Evolutionary conservation across 2,888 invertebrate species (phyloP).

Genomic region (Thalpophila matura): DNA sequence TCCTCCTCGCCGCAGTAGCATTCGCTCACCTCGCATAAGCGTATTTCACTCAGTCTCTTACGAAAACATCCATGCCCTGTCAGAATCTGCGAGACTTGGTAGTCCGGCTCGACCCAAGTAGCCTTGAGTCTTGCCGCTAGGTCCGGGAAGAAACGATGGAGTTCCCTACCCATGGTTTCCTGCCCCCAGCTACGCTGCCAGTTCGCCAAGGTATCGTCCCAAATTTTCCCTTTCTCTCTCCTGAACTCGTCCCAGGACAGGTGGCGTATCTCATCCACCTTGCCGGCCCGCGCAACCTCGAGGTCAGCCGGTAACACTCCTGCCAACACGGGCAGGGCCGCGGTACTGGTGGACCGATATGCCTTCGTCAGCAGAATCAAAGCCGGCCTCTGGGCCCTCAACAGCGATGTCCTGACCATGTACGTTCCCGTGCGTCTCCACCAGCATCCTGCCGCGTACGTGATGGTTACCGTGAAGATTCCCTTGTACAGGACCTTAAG

Average conservation of each 20-base stretch:
- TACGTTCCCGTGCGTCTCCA: too few species aligned
- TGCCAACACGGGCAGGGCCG: constrained; percentile 34
- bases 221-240: not conserved
- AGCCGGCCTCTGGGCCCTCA: constrained; percentile 6
- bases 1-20: constrained; percentile 31
- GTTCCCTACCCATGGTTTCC: constrained; percentile 48
- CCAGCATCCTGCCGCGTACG: too few species aligned
- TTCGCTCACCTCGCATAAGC: constrained; percentile 18
- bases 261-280: not conserved
- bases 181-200: constrained; percentile 56
- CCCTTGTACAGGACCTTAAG: too few species aligned
- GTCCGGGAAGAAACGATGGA: constrained; percentile 56
- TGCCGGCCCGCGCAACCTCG: constrained; percentile 44
- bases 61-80: constrained; percentile 57
- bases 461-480: too few species aligned
- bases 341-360: constrained; percentile 29
- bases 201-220: not conserved
- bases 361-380: constrained; percentile 42
- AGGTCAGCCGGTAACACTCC: constrained; percentile 47
- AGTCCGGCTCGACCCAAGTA: constrained; percentile 59
- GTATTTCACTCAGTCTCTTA: constrained; percentile 42
- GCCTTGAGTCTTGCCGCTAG: constrained; percentile 39
- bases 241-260: not conserved
- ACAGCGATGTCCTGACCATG: constrained; percentile 28
- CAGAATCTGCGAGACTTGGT: constrained; percentile 51